These are phyloP conservation scores for Paracanthobrama guichenoti DNA, from an alignment of 2,113 vertebrate genomes.

Conservation along the genomic window DNA sequence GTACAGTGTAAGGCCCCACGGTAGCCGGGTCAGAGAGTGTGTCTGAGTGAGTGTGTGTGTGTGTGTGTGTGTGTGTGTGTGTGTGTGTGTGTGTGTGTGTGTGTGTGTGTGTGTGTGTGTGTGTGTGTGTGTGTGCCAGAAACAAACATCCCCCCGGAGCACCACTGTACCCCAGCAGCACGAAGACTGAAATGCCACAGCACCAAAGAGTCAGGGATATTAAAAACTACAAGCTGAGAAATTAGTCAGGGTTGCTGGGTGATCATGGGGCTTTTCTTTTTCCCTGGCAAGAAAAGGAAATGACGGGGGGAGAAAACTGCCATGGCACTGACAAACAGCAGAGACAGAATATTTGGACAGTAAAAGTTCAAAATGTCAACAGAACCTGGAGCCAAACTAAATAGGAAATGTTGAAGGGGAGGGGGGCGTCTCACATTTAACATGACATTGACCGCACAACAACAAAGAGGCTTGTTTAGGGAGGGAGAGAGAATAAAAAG, in stretches of 20 bases:
- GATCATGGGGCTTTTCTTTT: conserved; percentile 42
- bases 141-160: conserved; percentile 17
- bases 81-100: conserved; percentile 5
- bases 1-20: background rate
- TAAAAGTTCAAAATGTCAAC: conserved; percentile 53
- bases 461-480: conserved; percentile 41
- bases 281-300: conserved; percentile 48
- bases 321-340: conserved; percentile 47
- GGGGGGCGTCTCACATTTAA: conserved; percentile 33
- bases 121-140: background rate
- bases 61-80: background rate
- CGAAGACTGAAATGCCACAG: conserved; percentile 38
- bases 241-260: conserved; percentile 55
- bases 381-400: conserved; percentile 54
- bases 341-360: conserved; percentile 56
- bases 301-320: conserved; percentile 32
- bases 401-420: conserved; percentile 49
- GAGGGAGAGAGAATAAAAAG: conserved; percentile 34
- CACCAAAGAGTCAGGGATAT: conserved; percentile 41
- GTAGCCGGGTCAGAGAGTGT: conserved; percentile 5
- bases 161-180: conserved; percentile 43
- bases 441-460: conserved; percentile 44
- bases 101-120: background rate
- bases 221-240: conserved; percentile 49
- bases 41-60: background rate